Evolutionary conservation across 2,888 invertebrate species (phyloP).

Genomic region (Dusona sp.): DNA sequence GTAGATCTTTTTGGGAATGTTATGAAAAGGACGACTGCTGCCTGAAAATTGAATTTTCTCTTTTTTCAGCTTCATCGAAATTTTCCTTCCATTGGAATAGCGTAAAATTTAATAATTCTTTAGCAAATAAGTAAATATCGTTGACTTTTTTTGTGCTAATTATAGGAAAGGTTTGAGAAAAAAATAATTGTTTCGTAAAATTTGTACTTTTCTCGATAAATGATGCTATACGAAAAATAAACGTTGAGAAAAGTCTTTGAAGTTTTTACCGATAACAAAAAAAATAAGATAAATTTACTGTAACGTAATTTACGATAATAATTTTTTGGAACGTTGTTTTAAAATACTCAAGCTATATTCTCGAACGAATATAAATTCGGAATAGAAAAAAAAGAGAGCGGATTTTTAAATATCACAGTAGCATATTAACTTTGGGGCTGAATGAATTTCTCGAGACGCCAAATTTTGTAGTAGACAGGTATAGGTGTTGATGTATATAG

Average conservation of each 20-base stretch:
- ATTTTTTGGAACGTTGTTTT: neutral
- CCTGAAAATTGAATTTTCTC: neutral
- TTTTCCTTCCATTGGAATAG: neutral
- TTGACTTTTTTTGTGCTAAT: neutral
- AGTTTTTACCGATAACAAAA: neutral
- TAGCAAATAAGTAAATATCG: neutral
- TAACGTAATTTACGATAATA: neutral
- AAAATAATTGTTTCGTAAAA: neutral
- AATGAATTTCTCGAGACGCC: conserved; percentile 11
- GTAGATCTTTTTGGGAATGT: neutral
- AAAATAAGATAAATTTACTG: neutral
- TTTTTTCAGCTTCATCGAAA: neutral
- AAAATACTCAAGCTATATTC: neutral
- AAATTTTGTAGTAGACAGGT: neutral
- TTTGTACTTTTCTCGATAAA: neutral
- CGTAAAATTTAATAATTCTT: neutral
- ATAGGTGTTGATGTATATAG: neutral
- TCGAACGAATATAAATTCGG: neutral
- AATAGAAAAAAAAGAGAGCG: neutral
- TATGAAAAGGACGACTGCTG: neutral
- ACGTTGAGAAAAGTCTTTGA: neutral
- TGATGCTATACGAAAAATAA: neutral
- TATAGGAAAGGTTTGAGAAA: no score
- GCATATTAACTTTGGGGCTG: neutral
- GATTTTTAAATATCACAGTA: neutral